Conservation (phyloP, 2,888 invertebrate species). For the Atrina japonica region DNA sequence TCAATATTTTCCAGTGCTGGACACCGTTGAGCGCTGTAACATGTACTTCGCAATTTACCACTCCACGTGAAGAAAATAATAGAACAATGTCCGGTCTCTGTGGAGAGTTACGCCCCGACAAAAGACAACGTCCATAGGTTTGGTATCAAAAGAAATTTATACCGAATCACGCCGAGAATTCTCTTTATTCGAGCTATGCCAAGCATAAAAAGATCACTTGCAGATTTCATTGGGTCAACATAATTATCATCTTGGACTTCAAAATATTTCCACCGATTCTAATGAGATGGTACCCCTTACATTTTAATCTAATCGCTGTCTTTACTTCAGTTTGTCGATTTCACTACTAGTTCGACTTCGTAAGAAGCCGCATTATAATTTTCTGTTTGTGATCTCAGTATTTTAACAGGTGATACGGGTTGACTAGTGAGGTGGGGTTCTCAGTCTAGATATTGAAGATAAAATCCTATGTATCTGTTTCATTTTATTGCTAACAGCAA, state of each 20-base stretch:
- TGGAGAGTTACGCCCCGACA: constrained; percentile 16
- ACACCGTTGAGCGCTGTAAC: neutral
- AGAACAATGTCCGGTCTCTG: constrained; percentile 6
- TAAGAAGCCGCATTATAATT: no score
- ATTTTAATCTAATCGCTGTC: neutral
- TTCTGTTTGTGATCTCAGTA: no score
- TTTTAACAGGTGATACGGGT: no score
- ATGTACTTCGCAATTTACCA: neutral
- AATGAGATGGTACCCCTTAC: neutral
- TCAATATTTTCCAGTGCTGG: no score
- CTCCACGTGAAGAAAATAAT: neutral
- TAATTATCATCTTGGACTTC: constrained; percentile 2
- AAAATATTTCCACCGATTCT: neutral
- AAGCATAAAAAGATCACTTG: constrained; percentile 23
- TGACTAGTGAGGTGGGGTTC: no score
- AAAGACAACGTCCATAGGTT: neutral
- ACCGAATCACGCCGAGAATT: constrained; percentile 18
- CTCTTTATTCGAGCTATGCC: constrained; percentile 27
- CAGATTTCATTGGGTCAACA: neutral
- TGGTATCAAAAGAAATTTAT: constrained; percentile 38
- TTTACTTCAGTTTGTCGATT: neutral
- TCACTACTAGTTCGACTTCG: no score
- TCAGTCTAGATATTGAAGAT: no score
- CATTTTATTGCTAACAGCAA: no score
- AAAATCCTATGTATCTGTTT: no score